Percentiles rank a stretch among this genome's conserved stretches.
Evolutionary conservation across 2,888 invertebrate genomes (phyloP).

Genomic region (Cotesia congregata): DNA sequence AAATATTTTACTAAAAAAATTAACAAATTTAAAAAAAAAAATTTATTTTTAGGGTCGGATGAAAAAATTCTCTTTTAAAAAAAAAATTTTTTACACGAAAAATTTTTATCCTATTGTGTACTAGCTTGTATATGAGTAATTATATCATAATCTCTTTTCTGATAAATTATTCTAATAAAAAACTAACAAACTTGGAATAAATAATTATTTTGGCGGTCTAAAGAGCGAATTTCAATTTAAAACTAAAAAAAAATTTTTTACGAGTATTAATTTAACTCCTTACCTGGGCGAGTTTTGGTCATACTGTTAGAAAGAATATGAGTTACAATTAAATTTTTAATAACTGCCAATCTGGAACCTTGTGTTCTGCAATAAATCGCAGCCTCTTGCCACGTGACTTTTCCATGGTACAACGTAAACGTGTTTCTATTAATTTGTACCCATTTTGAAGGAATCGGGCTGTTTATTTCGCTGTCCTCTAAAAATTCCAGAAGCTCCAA

Average conservation of each 20-base stretch:
- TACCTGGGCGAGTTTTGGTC: constrained; percentile 55
- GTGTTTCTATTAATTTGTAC: constrained; percentile 59
- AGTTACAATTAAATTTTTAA: constrained; percentile 69
- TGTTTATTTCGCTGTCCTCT: constrained; percentile 48
- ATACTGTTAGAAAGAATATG: constrained; percentile 51
- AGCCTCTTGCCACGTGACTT: constrained; percentile 72
- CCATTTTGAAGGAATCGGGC: constrained; percentile 54
- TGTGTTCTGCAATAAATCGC: constrained; percentile 71
- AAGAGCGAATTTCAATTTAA: background rate
- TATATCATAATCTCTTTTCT: too few relatives aligned
- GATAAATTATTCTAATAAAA: too few relatives aligned
- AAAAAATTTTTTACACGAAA: too few relatives aligned
- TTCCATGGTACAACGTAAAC: constrained; percentile 71
- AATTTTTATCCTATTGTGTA: too few relatives aligned
- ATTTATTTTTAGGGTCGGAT: too few relatives aligned
- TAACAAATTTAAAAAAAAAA: too few relatives aligned
- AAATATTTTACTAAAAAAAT: too few relatives aligned
- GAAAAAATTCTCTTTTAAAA: too few relatives aligned
- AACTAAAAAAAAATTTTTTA: background rate
- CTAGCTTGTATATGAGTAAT: too few relatives aligned
- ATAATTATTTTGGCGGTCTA: too few relatives aligned
- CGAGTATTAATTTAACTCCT: background rate
- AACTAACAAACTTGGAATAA: too few relatives aligned
- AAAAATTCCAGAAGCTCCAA: background rate
- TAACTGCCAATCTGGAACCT: constrained; percentile 72